These are phyloP conservation scores for Nesoenas mayeri DNA, from an alignment of 2,113 vertebrate species.

Conservation along the genomic window DNA sequence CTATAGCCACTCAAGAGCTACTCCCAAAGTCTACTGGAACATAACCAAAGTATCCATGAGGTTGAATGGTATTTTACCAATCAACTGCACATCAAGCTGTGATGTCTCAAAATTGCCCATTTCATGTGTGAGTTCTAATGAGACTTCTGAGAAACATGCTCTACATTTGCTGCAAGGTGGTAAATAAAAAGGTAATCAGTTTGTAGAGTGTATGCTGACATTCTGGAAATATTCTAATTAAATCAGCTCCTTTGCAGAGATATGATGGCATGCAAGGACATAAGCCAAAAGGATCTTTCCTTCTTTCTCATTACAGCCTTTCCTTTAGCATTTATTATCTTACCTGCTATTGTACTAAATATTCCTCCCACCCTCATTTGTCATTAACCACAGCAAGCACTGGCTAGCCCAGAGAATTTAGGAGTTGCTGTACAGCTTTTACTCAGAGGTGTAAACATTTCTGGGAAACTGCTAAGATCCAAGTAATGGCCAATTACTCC, in stretches of 20 bases:
- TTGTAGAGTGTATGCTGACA: neutral
- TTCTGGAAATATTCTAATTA: neutral
- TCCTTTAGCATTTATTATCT: neutral
- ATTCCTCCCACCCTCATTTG: neutral
- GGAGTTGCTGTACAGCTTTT: neutral
- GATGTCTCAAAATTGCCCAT: neutral
- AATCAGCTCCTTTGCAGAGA: neutral
- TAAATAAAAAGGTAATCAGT: neutral
- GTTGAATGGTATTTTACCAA: neutral
- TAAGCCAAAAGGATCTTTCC: neutral
- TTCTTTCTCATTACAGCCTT: neutral
- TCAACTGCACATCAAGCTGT: neutral
- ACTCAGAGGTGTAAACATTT: neutral
- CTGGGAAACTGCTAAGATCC: neutral
- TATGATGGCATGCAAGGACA: neutral
- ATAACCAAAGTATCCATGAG: neutral
- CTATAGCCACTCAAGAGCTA: neutral
- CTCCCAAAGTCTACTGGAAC: neutral
- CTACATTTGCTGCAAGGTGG: neutral
- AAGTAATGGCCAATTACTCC: neutral
- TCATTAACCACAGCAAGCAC: neutral
- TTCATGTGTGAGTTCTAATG: neutral
- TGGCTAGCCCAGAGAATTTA: neutral
- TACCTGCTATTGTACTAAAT: neutral
- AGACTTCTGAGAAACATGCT: neutral